Evolutionary conservation across 2,888 invertebrate species (phyloP).

Genomic region (Nomada fucata): DNA sequence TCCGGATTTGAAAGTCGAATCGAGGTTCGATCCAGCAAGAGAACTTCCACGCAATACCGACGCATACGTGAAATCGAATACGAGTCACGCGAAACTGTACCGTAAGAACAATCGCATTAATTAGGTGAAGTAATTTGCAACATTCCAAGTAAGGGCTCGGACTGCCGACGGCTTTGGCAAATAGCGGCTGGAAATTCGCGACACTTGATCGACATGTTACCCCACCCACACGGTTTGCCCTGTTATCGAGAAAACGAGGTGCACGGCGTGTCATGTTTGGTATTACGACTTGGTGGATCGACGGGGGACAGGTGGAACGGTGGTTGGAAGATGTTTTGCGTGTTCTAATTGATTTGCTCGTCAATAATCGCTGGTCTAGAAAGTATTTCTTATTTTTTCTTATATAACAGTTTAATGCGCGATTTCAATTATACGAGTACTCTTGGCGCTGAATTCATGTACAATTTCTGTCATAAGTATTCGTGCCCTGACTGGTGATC

Average conservation of each 20-base stretch:
- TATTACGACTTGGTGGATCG: background rate
- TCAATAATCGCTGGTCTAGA: too few species aligned
- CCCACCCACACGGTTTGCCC: slow-evolving; percentile 1
- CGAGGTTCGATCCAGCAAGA: slow-evolving; percentile 11
- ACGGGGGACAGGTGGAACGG: background rate
- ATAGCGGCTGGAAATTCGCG: slow-evolving; percentile 28
- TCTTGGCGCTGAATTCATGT: too few species aligned
- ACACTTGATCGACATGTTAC: slow-evolving; percentile 46
- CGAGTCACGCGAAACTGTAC: slow-evolving; percentile 54
- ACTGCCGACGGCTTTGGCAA: slow-evolving; percentile 75
- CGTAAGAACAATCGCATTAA: slow-evolving; percentile 66
- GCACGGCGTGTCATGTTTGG: background rate
- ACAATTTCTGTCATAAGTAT: too few species aligned
- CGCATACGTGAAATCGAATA: background rate
- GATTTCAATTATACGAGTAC: too few species aligned
- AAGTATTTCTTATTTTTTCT: too few species aligned
- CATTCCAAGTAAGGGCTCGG: slow-evolving; percentile 79
- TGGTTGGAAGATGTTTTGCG: slow-evolving; percentile 12
- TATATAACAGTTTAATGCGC: too few species aligned
- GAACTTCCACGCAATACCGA: slow-evolving; percentile 6
- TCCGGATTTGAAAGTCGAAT: slow-evolving; percentile 52
- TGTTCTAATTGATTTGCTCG: background rate
- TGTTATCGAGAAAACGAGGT: slow-evolving; percentile 17
- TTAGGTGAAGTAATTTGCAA: slow-evolving; percentile 71
- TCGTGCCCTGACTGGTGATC: too few species aligned